These are phyloP conservation scores for Zaprionus davidi DNA, from an alignment of 1,140 invertebrate genomes.

Conservation along the genomic window DNA sequence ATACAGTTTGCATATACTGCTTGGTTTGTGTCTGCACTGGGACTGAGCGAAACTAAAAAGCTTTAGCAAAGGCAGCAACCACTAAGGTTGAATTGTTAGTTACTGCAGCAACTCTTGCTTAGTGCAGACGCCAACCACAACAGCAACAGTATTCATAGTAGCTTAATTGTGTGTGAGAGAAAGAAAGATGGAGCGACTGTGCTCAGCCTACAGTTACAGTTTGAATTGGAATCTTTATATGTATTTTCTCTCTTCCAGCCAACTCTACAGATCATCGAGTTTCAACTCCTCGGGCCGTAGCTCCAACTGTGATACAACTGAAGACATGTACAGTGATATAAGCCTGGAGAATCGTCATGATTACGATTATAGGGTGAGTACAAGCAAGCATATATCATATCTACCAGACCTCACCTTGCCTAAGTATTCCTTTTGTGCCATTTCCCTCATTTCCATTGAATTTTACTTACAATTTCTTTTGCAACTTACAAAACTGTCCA, in stretches of 20 bases:
- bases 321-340: constrained; percentile 96
- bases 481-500: constrained; percentile 29
- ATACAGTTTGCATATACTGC: constrained; percentile 7
- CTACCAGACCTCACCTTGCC: background rate
- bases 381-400: background rate
- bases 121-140: constrained; percentile 23
- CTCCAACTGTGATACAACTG: constrained; percentile 93
- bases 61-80: background rate
- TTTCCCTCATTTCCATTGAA: background rate
- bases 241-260: constrained; percentile 85
- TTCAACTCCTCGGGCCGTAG: constrained; percentile 95
- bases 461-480: constrained; percentile 2
- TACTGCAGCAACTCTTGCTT: background rate
- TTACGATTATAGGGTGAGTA: constrained; percentile 93
- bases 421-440: background rate
- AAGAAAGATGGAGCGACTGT: background rate
- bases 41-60: background rate
- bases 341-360: constrained; percentile 95
- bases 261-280: constrained; percentile 94
- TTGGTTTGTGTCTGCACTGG: constrained; percentile 17
- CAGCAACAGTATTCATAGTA: constrained; percentile 1
- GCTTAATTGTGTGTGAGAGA: background rate
- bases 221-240: background rate
- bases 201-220: too few species aligned
- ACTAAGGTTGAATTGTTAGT: too few species aligned